A percentile compares a stretch with the other conserved stretches of the same genome.
These are phyloP conservation scores for Mionectes macconnelli DNA, from an alignment of 2,113 vertebrate species.

Conservation along the genomic window DNA sequence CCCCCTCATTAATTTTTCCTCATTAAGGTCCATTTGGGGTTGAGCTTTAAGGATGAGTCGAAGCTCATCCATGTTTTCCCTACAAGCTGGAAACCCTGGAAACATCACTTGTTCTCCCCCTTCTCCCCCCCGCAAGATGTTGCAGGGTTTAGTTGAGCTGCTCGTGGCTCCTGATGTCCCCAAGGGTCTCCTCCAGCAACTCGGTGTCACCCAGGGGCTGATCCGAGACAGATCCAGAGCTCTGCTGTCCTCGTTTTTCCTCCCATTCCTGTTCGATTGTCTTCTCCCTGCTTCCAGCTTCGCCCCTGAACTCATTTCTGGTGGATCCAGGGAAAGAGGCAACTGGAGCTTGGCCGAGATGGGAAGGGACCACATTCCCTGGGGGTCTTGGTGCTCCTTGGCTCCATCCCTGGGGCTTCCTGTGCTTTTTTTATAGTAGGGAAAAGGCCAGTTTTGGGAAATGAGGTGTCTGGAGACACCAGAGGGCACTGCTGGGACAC, in stretches of 20 bases:
- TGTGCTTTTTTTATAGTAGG: fast-evolving
- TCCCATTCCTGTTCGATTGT: not conserved
- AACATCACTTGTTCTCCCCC: not conserved
- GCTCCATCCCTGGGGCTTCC: not conserved
- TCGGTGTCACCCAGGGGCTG: not conserved
- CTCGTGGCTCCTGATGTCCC: not conserved
- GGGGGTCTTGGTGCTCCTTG: not conserved
- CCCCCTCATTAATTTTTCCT: fast-evolving
- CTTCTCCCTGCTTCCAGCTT: not conserved
- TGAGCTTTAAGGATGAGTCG: not conserved
- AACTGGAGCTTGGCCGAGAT: not conserved
- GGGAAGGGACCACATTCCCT: fast-evolving
- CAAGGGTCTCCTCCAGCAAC: fast-evolving
- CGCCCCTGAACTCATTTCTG: not conserved
- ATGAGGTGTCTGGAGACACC: not conserved
- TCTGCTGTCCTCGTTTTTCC: not conserved
- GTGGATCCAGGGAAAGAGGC: too few species aligned
- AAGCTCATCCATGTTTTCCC: fast-evolving
- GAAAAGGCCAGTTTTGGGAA: not conserved
- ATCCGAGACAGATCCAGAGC: not conserved
- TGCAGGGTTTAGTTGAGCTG: not conserved
- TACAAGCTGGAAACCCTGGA: not conserved
- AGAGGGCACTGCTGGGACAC: not conserved
- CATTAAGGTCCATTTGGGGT: not conserved
- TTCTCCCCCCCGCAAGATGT: not conserved